Base-by-base conservation (phyloP, 2,888 invertebrate species). In the Athalia rosae region DNA sequence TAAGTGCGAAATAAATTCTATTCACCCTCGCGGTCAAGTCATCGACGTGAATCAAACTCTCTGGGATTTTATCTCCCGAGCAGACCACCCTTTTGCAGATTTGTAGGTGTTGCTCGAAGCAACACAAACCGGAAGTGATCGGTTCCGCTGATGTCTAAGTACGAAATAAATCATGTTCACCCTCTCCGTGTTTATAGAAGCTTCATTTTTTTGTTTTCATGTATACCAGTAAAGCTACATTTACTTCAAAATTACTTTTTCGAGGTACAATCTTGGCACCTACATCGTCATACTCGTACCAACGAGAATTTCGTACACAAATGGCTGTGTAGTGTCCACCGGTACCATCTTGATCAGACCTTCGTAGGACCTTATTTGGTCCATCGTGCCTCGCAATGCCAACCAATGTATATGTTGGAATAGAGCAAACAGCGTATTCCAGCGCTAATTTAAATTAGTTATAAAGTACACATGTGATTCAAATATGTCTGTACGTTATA, bases 281-380 rank as follows among this genome's bases (percentile, higher is more conserved):
- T 5, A 43, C 28, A 43, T 62, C 62, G 62, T 62, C 41, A 43
- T 41, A 62, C n/a, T 62, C 43, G 62, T 62, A 62, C 62, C 62
- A 62, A 28, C 62, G 62, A 3, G 41, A 28, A 62, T 62, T 62
- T 9, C 62, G 62, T 43, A 43, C 0, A 62, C 62, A 62, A 3
- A 62, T 8, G 8, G 62, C 41, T 43, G 62, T 62, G 62, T 62
- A 62, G 62, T 62, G 43, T 62, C 62, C 62, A 43, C 28, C 43
- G 43, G 11, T 62, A 43, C 43, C 43, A 41, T 62, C 62, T 41
- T 8, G 50, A 50, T 50, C n/a, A 11, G 62, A 62, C 43, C 43
- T 62, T 11, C 43, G 7, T 2, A 62, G 5, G 0, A 15, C 28
- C 0, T 62, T 62, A 41, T 8, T 43, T 43, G 62, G 41, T 43